Evolutionary conservation across 1,140 invertebrate genomes (phyloP).

Genomic region (Atta texana): DNA sequence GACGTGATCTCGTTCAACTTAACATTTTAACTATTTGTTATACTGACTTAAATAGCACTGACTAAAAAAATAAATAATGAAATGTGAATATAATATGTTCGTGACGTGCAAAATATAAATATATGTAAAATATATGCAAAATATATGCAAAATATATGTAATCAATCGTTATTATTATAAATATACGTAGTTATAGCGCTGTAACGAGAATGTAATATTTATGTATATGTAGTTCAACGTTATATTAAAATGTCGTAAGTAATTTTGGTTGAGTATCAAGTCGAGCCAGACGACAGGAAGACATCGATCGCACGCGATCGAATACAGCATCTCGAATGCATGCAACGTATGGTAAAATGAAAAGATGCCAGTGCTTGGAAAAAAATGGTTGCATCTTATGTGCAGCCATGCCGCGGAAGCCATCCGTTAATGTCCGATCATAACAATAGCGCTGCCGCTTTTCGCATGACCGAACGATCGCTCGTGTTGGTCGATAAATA

Average conservation of each 20-base stretch:
- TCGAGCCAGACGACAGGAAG: not conserved
- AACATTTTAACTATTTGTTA: not conserved
- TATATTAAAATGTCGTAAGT: slow-evolving; percentile 17
- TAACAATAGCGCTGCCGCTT: slow-evolving; percentile 76
- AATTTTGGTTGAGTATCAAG: slow-evolving; percentile 42
- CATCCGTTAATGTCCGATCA: slow-evolving; percentile 82
- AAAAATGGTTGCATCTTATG: slow-evolving; percentile 73
- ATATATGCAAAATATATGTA: not conserved
- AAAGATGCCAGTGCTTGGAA: slow-evolving; percentile 28
- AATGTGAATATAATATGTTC: not conserved
- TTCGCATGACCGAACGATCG: slow-evolving; percentile 67
- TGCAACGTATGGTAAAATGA: slow-evolving; percentile 18
- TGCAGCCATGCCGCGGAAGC: slow-evolving; percentile 73
- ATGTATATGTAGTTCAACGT: not conserved
- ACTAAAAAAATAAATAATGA: not conserved
- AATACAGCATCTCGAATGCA: slow-evolving; percentile 42
- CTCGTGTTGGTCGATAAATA: slow-evolving; percentile 77
- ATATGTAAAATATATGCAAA: not conserved
- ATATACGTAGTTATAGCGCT: no score
- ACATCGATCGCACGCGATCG: slow-evolving; percentile 45
- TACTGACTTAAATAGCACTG: not conserved
- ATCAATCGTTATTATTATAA: no score
- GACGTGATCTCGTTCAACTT: not conserved
- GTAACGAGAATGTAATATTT: not conserved
- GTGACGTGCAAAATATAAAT: not conserved